Evolutionary conservation across 2,113 vertebrate genomes (phyloP).

Genomic region (Protomyctophum bolini): DNA sequence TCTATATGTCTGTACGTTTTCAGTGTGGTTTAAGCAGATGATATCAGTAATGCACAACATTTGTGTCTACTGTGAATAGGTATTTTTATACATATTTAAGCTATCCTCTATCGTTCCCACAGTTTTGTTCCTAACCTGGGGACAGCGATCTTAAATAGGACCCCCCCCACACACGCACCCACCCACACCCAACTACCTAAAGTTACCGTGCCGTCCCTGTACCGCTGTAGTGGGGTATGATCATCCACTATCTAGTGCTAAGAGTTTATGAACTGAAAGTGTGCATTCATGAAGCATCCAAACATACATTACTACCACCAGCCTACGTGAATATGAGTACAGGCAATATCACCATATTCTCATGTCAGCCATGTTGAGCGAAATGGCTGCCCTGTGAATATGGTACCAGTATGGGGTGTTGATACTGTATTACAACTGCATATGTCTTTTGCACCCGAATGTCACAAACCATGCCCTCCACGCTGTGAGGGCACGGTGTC

Average conservation of each 20-base stretch:
- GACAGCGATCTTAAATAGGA: constrained; percentile 34
- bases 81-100: constrained; percentile 79
- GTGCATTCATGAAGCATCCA: too few relatives aligned
- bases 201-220: constrained; percentile 32
- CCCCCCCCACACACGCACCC: too few relatives aligned
- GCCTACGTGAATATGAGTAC: too few relatives aligned
- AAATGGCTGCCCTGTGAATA: too few relatives aligned
- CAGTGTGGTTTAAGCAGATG: constrained; percentile 72
- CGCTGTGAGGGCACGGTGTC: too few relatives aligned
- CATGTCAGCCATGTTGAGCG: too few relatives aligned
- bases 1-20: constrained; percentile 62
- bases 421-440: too few relatives aligned
- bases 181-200: constrained; percentile 23
- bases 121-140: constrained; percentile 55
- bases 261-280: not conserved
- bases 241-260: constrained; percentile 17
- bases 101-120: constrained; percentile 56
- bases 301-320: too few relatives aligned
- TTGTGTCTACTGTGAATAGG: constrained; percentile 81
- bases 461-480: too few relatives aligned
- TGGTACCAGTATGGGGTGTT: too few relatives aligned
- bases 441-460: too few relatives aligned
- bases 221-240: constrained; percentile 28
- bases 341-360: too few relatives aligned
- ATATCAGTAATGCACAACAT: constrained; percentile 79